Base-by-base conservation (phyloP, 1,140 invertebrate genomes). In the Cydia pomonella region DNA sequence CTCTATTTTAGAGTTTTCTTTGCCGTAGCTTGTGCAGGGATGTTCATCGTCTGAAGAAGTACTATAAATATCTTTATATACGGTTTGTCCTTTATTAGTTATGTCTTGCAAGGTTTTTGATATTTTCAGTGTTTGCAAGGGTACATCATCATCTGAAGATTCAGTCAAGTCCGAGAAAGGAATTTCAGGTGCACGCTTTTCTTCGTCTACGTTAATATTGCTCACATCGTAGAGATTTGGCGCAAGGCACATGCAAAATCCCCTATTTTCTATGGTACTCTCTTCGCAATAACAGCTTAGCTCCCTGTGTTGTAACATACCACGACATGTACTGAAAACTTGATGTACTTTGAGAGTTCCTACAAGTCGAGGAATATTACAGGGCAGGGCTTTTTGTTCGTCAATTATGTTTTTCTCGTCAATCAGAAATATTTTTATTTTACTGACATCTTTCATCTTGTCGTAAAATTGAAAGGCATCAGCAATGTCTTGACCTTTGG, bases 261-360 rank as follows among this genome's bases (percentile, higher is more conserved):
- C 76, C 5, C 69, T 71, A 1, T 47, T 47, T 47, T 47, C 44
- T 47, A 12, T 47, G 13, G 13, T 16, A 47, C 44, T 47, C 7
- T 47, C 13, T 23, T 72, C 10, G 47, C 77, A 76, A 59, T 73
- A 79, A 69, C 77, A 76, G n/a, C 75, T 74, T 13, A 79, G 44
- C 23, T 75, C 16, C 64, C 77, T 76, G 53, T 76, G 74, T 27
- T 73, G 29, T 2, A 79, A 29, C 18, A 62, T 18, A 50, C 72
- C 69, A n/a, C 3, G 53, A 38, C 6, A 13, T 1, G 53, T 41
- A 53, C 75, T 72, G 38, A 77, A 75, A 29, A 77, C 38, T 47
- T 79, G 75, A 53, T 79, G 75, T 21, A 79, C 75, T 71, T 77
- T 63, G 23, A 79, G 38, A 9, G 75, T 79, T n/a, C 77, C 77